phyloP scores from a whole-genome alignment of 2,113 vertebrate genomes.

The Trichomycterus rosablanca region DNA sequence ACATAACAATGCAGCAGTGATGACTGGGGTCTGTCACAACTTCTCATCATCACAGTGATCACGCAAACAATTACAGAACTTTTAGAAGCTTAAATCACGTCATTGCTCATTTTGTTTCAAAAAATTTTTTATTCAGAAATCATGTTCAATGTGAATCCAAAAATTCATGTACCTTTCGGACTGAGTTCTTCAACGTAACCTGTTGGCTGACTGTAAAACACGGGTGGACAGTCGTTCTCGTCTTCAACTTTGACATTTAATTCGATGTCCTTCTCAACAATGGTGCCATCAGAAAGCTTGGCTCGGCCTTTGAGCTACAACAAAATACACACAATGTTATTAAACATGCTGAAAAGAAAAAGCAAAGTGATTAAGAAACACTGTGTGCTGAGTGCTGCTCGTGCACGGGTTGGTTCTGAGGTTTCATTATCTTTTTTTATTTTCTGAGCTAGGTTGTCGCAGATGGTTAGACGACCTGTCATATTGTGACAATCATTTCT shows the following conservation, averaged over 20 bases:
- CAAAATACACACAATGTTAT: background rate
- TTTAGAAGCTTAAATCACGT: too few species aligned
- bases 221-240: slow-evolving; percentile 56
- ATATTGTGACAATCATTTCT: too few species aligned
- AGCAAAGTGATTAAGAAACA: background rate
- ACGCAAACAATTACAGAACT: too few species aligned
- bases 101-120: too few species aligned
- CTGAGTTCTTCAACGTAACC: slow-evolving; percentile 57
- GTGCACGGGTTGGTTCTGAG: too few species aligned
- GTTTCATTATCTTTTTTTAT: too few species aligned
- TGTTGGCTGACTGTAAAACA: slow-evolving; percentile 40
- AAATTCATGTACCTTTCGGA: slow-evolving; percentile 44
- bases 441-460: too few species aligned
- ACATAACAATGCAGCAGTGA: too few species aligned
- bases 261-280: slow-evolving; percentile 53
- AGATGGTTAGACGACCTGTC: too few species aligned
- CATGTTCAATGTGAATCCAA: background rate
- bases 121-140: too few species aligned
- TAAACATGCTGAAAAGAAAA: background rate
- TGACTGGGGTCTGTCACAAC: too few species aligned
- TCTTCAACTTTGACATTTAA: slow-evolving; percentile 57
- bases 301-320: slow-evolving; percentile 62
- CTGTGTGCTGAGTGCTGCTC: background rate
- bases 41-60: too few species aligned
- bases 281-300: background rate